These are phyloP conservation scores for Acrocephalus arundinaceus DNA, from an alignment of 2,113 vertebrate species.

Conservation along the genomic window DNA sequence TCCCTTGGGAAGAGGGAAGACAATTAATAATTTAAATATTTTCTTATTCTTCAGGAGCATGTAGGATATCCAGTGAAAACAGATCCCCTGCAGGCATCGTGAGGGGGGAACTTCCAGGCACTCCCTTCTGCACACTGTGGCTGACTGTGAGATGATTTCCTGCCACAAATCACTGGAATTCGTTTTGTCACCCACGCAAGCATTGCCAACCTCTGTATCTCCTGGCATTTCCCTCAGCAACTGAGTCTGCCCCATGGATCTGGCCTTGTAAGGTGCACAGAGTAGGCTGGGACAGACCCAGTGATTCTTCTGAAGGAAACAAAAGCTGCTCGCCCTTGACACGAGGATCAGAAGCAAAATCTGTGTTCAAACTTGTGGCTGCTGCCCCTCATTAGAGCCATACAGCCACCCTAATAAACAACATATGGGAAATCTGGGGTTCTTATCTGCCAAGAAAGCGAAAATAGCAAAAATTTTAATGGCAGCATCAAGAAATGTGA, in stretches of 20 bases:
- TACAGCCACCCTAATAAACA: conserved; percentile 36
- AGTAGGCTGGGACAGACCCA: not conserved
- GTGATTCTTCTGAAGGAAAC: not conserved
- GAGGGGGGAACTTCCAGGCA: not conserved
- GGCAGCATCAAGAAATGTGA: not conserved
- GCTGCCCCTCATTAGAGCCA: conserved; percentile 34
- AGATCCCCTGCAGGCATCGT: not conserved
- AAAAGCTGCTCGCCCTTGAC: not conserved
- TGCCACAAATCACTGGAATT: not conserved
- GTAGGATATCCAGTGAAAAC: not conserved
- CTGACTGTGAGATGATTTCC: not conserved
- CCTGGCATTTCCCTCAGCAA: not conserved
- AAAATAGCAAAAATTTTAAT: conserved; percentile 41
- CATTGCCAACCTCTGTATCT: not conserved
- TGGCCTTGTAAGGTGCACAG: not conserved
- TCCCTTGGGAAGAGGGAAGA: not conserved
- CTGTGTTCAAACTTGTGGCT: not conserved
- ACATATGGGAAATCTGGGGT: conserved; percentile 37
- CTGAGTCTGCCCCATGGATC: not conserved
- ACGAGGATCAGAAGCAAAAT: not conserved
- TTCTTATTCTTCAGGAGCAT: not conserved
- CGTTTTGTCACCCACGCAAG: not conserved
- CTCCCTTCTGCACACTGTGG: not conserved
- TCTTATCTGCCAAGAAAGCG: conserved; percentile 24
- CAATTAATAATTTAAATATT: conserved; percentile 25